Conservation (phyloP, 2,113 vertebrate genomes). For the Corvus cornix region DNA sequence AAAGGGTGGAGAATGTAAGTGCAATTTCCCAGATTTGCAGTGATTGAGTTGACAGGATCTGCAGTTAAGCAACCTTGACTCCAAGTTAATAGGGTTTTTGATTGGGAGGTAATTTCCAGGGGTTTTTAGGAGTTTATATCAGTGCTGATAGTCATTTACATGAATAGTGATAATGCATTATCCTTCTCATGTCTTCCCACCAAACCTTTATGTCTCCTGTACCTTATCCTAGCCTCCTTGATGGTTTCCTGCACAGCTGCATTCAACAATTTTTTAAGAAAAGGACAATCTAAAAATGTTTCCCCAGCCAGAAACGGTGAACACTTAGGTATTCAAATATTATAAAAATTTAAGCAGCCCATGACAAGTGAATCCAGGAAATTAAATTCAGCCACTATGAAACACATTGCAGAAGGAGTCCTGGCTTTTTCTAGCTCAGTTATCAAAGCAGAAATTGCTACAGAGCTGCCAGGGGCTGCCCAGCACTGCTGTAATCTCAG, state of each 20-base stretch:
- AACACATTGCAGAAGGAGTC: not conserved
- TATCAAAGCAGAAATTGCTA: not conserved
- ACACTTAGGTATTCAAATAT: not conserved
- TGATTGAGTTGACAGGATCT: conserved; percentile 45
- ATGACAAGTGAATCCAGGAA: not conserved
- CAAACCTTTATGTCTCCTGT: conserved; percentile 5
- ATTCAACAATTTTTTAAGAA: conserved; percentile 2
- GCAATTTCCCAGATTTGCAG: conserved; percentile 36
- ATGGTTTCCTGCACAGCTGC: not conserved
- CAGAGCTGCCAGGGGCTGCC: not conserved
- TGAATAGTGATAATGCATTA: conserved; percentile 45
- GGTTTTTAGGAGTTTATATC: conserved; percentile 45
- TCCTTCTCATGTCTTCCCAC: conserved; percentile 11
- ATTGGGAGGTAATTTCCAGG: conserved; percentile 46
- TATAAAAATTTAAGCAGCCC: not conserved
- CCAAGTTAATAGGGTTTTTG: conserved; percentile 51
- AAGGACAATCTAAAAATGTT: conserved; percentile 9
- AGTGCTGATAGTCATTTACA: conserved; percentile 40
- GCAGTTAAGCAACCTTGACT: conserved; percentile 64
- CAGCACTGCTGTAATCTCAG: not conserved
- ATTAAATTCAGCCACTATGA: not conserved
- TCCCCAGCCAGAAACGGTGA: not conserved
- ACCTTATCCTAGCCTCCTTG: not conserved
- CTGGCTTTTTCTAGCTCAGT: not conserved
- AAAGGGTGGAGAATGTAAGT: not conserved